phyloP scores from a whole-genome alignment of 2,888 invertebrate genomes.

The Xanthorhoe designata region DNA sequence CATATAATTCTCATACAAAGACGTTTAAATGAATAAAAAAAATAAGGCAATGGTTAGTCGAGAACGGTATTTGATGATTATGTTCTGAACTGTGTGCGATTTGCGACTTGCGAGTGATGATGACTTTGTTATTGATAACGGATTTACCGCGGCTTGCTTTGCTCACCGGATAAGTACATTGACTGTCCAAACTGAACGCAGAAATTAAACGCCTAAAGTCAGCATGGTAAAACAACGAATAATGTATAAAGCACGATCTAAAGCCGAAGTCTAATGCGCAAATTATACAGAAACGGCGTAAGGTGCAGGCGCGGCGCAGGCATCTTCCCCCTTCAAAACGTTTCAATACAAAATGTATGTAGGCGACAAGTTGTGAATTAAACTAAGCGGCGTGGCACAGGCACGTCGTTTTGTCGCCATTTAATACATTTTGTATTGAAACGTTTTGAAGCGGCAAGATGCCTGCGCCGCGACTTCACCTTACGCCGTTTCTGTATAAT shows the following conservation, averaged over 20 bases:
- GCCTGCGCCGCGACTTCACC: too few species aligned
- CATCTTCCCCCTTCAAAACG: too few species aligned
- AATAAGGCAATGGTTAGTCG: constrained; percentile 1
- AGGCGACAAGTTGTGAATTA: too few species aligned
- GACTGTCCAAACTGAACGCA: not conserved
- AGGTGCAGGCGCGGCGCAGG: too few species aligned
- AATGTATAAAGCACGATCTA: not conserved
- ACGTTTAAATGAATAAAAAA: constrained; percentile 44
- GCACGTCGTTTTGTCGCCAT: too few species aligned
- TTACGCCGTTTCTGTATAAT: too few species aligned
- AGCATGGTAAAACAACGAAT: not conserved
- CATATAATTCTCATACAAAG: constrained; percentile 64
- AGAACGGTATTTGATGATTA: not conserved
- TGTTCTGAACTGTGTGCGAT: not conserved
- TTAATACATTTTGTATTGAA: too few species aligned
- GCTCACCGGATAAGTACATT: not conserved
- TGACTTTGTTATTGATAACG: not conserved
- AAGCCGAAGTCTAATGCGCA: too few species aligned
- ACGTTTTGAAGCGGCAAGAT: too few species aligned
- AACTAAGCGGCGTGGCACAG: too few species aligned
- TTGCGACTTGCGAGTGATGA: not conserved
- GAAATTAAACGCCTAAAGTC: not conserved
- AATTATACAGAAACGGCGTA: too few species aligned
- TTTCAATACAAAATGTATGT: too few species aligned
- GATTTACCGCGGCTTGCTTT: constrained; percentile 2